phyloP scores from a whole-genome alignment of 2,888 invertebrate species.

The Sabatieria punctata region DNA sequence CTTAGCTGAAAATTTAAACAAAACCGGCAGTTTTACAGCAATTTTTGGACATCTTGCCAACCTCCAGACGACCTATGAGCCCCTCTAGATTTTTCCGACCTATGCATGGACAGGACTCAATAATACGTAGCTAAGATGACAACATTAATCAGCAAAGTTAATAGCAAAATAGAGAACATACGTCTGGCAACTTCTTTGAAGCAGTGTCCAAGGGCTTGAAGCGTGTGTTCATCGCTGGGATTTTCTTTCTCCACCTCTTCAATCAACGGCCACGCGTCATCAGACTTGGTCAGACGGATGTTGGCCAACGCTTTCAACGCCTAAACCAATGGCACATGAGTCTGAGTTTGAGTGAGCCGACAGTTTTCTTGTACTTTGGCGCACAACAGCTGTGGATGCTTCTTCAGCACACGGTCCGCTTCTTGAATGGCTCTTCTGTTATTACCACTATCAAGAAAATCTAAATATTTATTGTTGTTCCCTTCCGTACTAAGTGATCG shows the following conservation, averaged over 20 bases:
- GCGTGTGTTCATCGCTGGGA: slow-evolving; percentile 73
- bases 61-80: too few species aligned
- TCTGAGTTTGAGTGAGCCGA: too few species aligned
- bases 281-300: slow-evolving; percentile 63
- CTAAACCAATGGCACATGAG: slow-evolving; percentile 20
- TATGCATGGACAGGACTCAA: too few species aligned
- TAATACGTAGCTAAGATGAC: too few species aligned
- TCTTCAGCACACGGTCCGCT: slow-evolving; percentile 80
- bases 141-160: too few species aligned
- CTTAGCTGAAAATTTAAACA: too few species aligned
- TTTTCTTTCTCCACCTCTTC: slow-evolving; percentile 51
- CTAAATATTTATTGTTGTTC: too few species aligned
- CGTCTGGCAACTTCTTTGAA: slow-evolving; percentile 78
- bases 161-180: slow-evolving; percentile 43
- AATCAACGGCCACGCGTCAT: slow-evolving; percentile 58
- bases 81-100: too few species aligned
- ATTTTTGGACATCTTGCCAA: too few species aligned
- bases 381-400: slow-evolving; percentile 68
- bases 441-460: slow-evolving; percentile 74
- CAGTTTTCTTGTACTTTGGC: too few species aligned
- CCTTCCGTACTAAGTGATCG: too few species aligned
- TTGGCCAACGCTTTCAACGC: slow-evolving; percentile 80
- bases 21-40: too few species aligned
- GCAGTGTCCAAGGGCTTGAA: slow-evolving; percentile 86
- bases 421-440: slow-evolving; percentile 91